These are phyloP conservation scores for Eristalis pertinax DNA, from an alignment of 2,888 invertebrate genomes.

Conservation along the genomic window DNA sequence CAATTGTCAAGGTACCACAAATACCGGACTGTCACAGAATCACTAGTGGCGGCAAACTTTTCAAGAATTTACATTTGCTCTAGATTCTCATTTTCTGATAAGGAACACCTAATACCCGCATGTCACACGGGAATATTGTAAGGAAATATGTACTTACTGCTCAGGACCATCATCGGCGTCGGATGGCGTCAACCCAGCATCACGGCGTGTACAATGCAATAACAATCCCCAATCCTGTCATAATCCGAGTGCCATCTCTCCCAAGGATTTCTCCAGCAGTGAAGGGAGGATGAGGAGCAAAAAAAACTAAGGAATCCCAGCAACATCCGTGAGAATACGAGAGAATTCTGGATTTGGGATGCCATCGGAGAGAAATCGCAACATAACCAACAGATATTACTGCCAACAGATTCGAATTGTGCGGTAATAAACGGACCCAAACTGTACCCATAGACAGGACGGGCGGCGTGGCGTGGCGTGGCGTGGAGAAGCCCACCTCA, in stretches of 20 bases:
- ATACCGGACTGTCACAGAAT: neutral
- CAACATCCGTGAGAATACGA: constrained; percentile 9
- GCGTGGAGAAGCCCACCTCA: constrained; percentile 12
- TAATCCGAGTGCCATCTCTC: constrained; percentile 58
- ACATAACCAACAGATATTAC: constrained; percentile 66
- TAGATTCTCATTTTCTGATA: constrained; percentile 68
- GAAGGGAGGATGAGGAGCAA: neutral
- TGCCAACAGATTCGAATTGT: constrained; percentile 62
- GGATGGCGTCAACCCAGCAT: constrained; percentile 2
- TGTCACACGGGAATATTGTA: neutral
- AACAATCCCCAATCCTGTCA: constrained; percentile 53
- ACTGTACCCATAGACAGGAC: constrained; percentile 46
- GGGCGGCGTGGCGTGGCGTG: too few relatives aligned
- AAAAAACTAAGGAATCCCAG: constrained; percentile 19
- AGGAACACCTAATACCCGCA: constrained; percentile 33
- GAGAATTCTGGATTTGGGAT: constrained; percentile 51
- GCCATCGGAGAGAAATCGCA: constrained; percentile 59
- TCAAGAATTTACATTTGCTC: constrained; percentile 43
- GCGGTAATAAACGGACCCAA: constrained; percentile 63
- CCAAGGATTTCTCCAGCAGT: constrained; percentile 19
- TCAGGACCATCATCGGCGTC: neutral
- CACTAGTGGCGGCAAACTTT: constrained; percentile 6
- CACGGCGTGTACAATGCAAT: constrained; percentile 17
- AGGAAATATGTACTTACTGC: neutral
- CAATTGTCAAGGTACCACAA: neutral